Evolutionary conservation across 2,113 vertebrate genomes (phyloP).

Genomic region (Neolamprologus fasciatus): DNA sequence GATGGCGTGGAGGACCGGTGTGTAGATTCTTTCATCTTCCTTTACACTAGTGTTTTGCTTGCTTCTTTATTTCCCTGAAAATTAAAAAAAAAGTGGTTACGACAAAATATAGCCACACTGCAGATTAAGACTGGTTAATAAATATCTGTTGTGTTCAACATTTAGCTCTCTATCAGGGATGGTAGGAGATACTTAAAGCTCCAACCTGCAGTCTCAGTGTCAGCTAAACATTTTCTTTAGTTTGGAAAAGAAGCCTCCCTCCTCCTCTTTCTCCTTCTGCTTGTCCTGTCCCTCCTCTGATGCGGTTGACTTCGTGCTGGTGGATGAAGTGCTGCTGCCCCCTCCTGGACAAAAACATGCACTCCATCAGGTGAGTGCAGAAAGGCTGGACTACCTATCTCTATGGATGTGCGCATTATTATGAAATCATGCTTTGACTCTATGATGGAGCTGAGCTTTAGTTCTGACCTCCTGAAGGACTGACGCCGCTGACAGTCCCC

Average conservation of each 20-base stretch:
- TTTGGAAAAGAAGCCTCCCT: slow-evolving; percentile 63
- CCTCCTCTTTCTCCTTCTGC: slow-evolving; percentile 30
- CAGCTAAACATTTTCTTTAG: slow-evolving; percentile 69
- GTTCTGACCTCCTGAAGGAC: slow-evolving; percentile 18
- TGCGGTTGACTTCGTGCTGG: neutral
- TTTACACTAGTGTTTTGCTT: neutral
- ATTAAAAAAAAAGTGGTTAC: neutral
- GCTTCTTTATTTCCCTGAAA: neutral
- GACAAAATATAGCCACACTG: neutral
- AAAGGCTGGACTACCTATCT: neutral
- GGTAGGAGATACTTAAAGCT: neutral
- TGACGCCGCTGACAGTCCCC: slow-evolving; percentile 80
- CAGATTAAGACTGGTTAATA: neutral
- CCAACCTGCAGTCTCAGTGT: slow-evolving; percentile 27
- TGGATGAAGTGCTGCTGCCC: slow-evolving; percentile 27
- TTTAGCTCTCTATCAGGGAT: neutral
- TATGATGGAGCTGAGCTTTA: neutral
- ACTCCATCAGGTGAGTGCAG: neutral
- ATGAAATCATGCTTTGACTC: neutral
- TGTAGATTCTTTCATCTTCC: neutral
- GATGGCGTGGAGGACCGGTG: neutral
- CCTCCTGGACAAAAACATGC: slow-evolving; percentile 39
- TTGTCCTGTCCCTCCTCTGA: slow-evolving; percentile 18
- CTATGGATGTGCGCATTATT: neutral
- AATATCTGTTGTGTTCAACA: neutral